These are phyloP conservation scores for Alitta virens DNA, from an alignment of 2,888 invertebrate species.

Conservation along the genomic window DNA sequence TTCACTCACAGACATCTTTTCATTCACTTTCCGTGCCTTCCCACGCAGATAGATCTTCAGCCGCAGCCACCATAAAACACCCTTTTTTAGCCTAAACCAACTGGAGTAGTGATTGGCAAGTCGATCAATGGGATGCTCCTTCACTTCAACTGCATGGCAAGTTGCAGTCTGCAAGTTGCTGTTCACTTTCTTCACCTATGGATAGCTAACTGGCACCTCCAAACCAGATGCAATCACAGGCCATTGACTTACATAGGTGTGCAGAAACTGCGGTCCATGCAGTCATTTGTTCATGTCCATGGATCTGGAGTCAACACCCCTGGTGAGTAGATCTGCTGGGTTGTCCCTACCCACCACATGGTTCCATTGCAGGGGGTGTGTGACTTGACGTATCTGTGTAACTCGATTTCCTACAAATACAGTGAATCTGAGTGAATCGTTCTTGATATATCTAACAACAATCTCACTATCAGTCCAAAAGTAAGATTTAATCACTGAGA, in stretches of 20 bases:
- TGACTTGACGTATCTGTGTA: conserved; percentile 26
- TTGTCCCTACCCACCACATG: conserved; percentile 37
- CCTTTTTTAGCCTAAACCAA: conserved; percentile 4
- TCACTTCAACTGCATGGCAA: background rate
- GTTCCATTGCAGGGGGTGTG: conserved; percentile 28
- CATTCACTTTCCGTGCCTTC: background rate
- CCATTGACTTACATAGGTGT: conserved; percentile 4
- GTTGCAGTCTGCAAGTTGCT: no score
- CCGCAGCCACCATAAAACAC: background rate
- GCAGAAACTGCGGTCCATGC: conserved; percentile 20
- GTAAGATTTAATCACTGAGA: background rate
- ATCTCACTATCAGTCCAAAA: conserved; percentile 25
- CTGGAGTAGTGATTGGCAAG: conserved; percentile 9
- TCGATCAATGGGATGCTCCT: background rate
- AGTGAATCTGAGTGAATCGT: conserved; percentile 31
- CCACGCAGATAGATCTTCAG: background rate
- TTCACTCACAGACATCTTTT: background rate
- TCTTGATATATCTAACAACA: conserved; percentile 19
- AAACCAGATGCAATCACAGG: background rate
- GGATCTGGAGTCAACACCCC: conserved; percentile 25
- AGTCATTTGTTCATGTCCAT: conserved; percentile 23
- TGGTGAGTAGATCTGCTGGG: conserved; percentile 40
- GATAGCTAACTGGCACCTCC: background rate
- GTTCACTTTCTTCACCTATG: background rate
- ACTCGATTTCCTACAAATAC: conserved; percentile 37